These are phyloP conservation scores for Lophius piscatorius DNA, from an alignment of 2,113 vertebrate species.

Conservation along the genomic window DNA sequence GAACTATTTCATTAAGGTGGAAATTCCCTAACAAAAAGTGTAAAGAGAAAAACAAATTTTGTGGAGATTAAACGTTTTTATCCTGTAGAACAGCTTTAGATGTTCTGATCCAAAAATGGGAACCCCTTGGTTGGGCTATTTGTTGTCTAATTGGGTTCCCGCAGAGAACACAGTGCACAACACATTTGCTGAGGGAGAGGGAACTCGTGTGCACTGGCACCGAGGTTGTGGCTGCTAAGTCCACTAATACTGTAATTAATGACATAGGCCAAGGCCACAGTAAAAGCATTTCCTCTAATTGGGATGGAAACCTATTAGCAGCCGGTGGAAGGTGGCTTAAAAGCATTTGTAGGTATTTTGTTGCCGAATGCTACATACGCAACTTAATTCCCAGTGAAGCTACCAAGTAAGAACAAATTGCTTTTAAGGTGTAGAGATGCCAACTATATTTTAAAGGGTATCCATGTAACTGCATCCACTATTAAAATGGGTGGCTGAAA, in stretches of 20 bases:
- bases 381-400: background rate
- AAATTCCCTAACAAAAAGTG: too few relatives aligned
- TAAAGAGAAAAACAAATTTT: too few relatives aligned
- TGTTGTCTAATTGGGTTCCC: too few relatives aligned
- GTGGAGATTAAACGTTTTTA: too few relatives aligned
- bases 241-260: conserved; percentile 17
- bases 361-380: background rate
- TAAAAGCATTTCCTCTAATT: conserved; percentile 50
- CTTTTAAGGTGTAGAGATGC: too few relatives aligned
- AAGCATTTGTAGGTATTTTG: background rate
- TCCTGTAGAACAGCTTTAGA: too few relatives aligned
- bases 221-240: conserved; percentile 26
- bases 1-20: too few relatives aligned
- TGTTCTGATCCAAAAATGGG: too few relatives aligned
- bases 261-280: conserved; percentile 13
- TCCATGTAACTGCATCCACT: background rate
- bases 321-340: background rate
- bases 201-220: too few relatives aligned
- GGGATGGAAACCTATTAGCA: conserved; percentile 3
- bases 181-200: too few relatives aligned
- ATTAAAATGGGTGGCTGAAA: background rate
- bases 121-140: background rate
- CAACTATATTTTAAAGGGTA: background rate
- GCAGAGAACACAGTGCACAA: conserved; percentile 17
- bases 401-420: too few relatives aligned